Evolutionary conservation across 2,797 vertebrate genomes (phyloP).

Genomic region (Sylvilagus floridanus): DNA sequence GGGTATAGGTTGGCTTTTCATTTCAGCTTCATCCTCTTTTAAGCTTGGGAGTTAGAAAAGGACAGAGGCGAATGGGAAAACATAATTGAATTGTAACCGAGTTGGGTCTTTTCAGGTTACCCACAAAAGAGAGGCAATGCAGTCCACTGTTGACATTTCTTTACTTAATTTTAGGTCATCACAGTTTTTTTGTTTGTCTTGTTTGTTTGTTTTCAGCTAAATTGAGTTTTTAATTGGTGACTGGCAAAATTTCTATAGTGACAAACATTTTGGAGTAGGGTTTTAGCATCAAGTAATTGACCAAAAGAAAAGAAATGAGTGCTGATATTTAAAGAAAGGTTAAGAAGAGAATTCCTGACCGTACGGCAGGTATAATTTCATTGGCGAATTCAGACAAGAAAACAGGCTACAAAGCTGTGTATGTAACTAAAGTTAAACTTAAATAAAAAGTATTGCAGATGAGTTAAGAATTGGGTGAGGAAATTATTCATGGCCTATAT

Average conservation of each 20-base stretch:
- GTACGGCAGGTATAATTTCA: constrained; percentile 10
- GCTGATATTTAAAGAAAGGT: constrained; percentile 46
- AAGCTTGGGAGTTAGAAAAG: not conserved
- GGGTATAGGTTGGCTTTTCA: constrained; percentile 60
- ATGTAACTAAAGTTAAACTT: constrained; percentile 30
- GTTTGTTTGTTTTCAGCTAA: constrained; percentile 45
- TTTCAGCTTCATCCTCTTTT: not conserved
- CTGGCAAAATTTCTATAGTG: not conserved
- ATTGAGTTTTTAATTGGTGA: constrained; percentile 58
- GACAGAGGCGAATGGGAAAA: constrained; percentile 22
- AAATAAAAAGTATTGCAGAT: constrained; percentile 12
- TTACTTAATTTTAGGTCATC: constrained; percentile 42
- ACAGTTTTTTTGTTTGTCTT: constrained; percentile 41
- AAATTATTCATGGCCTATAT: constrained; percentile 20
- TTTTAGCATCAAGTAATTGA: constrained; percentile 52
- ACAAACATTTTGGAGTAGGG: constrained; percentile 31
- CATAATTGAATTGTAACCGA: constrained; percentile 43
- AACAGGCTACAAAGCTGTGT: not conserved
- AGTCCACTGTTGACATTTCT: not conserved
- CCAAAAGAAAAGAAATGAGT: constrained; percentile 47
- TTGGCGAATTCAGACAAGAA: not conserved
- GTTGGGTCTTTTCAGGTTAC: not conserved
- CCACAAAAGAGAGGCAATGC: not conserved
- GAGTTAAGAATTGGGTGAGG: constrained; percentile 19
- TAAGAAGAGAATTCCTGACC: not conserved